Conservation (phyloP, 2,113 vertebrate genomes). For the Saccopteryx leptura region DNA sequence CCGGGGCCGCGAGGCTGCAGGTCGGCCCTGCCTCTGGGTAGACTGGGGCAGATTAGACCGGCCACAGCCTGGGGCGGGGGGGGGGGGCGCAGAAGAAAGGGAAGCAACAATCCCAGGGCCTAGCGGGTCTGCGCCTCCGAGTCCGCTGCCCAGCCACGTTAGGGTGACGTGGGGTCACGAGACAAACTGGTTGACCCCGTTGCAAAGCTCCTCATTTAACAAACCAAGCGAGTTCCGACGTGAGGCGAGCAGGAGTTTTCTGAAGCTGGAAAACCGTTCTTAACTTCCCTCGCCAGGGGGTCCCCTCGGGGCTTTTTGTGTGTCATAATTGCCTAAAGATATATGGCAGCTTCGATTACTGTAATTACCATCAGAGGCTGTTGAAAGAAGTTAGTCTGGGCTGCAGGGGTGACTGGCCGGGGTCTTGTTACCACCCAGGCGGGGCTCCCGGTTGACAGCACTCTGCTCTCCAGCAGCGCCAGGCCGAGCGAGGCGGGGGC, state of each 20-base stretch:
- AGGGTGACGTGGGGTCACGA: conserved; percentile 87
- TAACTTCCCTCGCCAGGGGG: conserved; percentile 93
- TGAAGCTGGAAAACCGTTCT: conserved; percentile 90
- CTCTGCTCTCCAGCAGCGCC: conserved; percentile 69
- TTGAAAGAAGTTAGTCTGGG: conserved; percentile 91
- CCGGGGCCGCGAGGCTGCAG: neutral
- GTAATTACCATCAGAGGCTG: conserved; percentile 96
- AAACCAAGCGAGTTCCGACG: conserved; percentile 82
- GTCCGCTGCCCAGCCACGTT: conserved; percentile 77
- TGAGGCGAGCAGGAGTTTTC: conserved; percentile 88
- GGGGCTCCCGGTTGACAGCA: conserved; percentile 82
- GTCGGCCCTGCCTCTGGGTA: neutral
- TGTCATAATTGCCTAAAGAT: conserved; percentile 95
- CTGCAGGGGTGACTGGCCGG: conserved; percentile 86
- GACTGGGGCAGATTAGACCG: accelerated
- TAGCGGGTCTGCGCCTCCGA: conserved; percentile 69
- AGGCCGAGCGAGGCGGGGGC: conserved; percentile 35
- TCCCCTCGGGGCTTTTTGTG: conserved; percentile 92
- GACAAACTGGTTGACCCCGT: conserved; percentile 85
- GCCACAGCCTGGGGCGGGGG: neutral
- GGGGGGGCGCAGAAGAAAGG: neutral
- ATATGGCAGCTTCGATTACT: conserved; percentile 97
- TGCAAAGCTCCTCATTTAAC: conserved; percentile 84
- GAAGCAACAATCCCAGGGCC: conserved; percentile 71
- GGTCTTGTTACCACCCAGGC: conserved; percentile 92